These are phyloP conservation scores for Heptranchias perlo DNA, from an alignment of 2,113 vertebrate species.

Conservation along the genomic window DNA sequence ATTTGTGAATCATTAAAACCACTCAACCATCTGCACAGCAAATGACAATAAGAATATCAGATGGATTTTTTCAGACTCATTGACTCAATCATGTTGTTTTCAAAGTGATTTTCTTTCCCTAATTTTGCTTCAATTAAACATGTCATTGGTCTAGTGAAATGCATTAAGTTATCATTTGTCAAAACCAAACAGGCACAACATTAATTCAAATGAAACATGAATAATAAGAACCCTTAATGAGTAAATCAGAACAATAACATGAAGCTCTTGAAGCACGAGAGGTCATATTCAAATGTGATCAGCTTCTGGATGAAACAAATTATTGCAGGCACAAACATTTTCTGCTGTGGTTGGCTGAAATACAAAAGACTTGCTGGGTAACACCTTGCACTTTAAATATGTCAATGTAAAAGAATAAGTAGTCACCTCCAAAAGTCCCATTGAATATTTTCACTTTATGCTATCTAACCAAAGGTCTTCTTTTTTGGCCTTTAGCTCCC, in stretches of 20 bases:
- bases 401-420: too few species aligned
- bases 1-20: slow-evolving; percentile 21
- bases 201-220: slow-evolving; percentile 18
- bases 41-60: not conserved
- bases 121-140: slow-evolving; percentile 17
- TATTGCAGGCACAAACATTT: not conserved
- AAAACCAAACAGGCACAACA: not conserved
- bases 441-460: not conserved
- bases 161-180: not conserved
- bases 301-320: not conserved
- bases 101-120: slow-evolving; percentile 11
- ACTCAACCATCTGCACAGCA: not conserved
- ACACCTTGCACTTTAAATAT: too few species aligned
- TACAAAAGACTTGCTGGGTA: not conserved
- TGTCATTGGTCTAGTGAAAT: not conserved
- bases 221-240: not conserved
- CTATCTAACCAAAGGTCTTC: not conserved
- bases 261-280: not conserved
- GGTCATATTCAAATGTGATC: not conserved
- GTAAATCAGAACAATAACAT: not conserved
- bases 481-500: not conserved
- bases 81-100: not conserved
- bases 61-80: slow-evolving; percentile 15
- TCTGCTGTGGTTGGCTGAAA: not conserved
- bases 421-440: not conserved